Evolutionary conservation across 2,888 invertebrate species (phyloP).

Genomic region (Osmoderma eremita): DNA sequence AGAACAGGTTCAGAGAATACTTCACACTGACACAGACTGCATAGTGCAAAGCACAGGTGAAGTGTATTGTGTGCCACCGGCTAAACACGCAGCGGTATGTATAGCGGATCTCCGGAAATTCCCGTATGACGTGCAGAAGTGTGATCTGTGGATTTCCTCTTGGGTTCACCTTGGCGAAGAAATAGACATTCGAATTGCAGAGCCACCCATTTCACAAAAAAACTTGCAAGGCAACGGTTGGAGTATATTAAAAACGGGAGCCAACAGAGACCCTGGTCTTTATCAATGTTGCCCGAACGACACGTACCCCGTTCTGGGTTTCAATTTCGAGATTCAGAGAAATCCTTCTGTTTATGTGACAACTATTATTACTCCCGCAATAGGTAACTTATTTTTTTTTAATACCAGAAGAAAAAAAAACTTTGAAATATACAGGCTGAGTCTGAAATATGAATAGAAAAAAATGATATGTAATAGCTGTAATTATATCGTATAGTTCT

Average conservation of each 20-base stretch:
- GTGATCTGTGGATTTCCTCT: constrained; percentile 72
- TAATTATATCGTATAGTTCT: too few species aligned
- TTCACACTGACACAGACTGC: constrained; percentile 63
- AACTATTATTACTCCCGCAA: constrained; percentile 68
- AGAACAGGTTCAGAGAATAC: constrained; percentile 44
- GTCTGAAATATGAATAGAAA: too few species aligned
- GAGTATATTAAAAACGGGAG: constrained; percentile 65
- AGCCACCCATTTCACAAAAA: constrained; percentile 52
- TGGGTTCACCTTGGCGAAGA: constrained; percentile 76
- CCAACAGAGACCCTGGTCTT: constrained; percentile 64
- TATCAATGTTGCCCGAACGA: constrained; percentile 68
- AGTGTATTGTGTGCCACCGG: constrained; percentile 71
- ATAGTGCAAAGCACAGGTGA: constrained; percentile 66
- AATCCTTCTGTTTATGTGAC: constrained; percentile 69
- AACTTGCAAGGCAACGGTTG: constrained; percentile 68
- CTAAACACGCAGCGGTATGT: constrained; percentile 70
- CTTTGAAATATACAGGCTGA: too few species aligned
- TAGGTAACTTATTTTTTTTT: constrained; percentile 55
- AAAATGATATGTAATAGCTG: too few species aligned
- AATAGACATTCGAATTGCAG: constrained; percentile 64
- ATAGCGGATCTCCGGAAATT: constrained; percentile 69
- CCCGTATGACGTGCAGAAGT: constrained; percentile 76
- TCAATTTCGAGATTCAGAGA: constrained; percentile 69
- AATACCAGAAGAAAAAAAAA: too few species aligned
- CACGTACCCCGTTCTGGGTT: constrained; percentile 70